These are phyloP conservation scores for Balearica regulorum DNA, from an alignment of 2,797 vertebrate genomes.

Conservation along the genomic window DNA sequence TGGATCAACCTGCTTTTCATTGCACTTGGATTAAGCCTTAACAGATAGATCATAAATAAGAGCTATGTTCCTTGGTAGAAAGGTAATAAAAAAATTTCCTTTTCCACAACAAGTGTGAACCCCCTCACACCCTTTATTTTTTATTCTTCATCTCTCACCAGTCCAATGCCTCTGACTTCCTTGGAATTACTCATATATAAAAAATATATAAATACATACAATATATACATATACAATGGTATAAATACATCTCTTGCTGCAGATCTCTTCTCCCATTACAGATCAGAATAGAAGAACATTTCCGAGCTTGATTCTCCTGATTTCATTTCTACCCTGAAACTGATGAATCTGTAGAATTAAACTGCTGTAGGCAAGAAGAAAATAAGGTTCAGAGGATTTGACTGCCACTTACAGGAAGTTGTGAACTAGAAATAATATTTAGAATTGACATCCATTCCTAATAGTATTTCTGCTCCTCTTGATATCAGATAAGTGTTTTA, in stretches of 20 bases:
- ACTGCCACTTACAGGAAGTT: neutral
- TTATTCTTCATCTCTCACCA: neutral
- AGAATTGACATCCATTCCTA: neutral
- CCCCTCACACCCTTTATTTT: neutral
- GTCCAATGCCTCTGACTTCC: neutral
- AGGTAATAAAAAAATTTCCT: neutral
- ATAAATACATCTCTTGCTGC: neutral
- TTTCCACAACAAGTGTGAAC: neutral
- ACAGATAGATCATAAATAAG: neutral
- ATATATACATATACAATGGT: no score
- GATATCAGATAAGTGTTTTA: neutral
- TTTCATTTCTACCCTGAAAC: neutral
- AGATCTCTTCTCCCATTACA: neutral
- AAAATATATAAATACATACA: no score
- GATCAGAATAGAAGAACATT: neutral
- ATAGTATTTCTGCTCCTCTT: neutral
- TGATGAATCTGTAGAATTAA: neutral
- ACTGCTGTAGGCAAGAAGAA: neutral
- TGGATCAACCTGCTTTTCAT: slow-evolving; percentile 44
- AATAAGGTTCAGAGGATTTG: neutral
- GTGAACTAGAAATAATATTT: neutral
- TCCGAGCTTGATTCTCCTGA: neutral
- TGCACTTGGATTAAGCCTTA: slow-evolving; percentile 51
- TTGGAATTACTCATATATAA: neutral
- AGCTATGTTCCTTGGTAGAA: neutral